Base-by-base conservation (phyloP, 1,140 invertebrate genomes). In the Goniozus legneri region DNA sequence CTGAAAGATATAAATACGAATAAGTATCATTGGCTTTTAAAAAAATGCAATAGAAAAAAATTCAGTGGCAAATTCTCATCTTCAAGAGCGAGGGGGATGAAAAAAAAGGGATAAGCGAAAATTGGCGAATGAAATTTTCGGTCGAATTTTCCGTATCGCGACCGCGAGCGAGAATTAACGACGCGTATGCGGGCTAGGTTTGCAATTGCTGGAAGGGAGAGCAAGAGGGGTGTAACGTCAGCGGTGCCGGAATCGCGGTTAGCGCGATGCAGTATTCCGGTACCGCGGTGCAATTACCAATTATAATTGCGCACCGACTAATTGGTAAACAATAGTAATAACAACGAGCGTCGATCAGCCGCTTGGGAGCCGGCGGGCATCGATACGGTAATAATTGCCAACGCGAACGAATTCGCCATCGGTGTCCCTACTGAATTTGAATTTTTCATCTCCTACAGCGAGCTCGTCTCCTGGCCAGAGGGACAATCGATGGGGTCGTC, bases 241-340 rank as follows among this genome's bases (percentile, higher is more conserved):
- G 44, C 18, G 36, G 8, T 22, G 16, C 41, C 21, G 47, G 19
- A 2, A 19, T 21, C 18, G 13, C 15, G 34, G 13, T 18, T 10
- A 16, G n/a, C 38, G 30, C n/a, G 37, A 16, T 47, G 14, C 42
- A 18, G 13, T n/a, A n/a, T 10, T 27, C 24, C 4, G 24, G 10
- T 4, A 44, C 13, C 13, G 30, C 19, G 15, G 27, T 45, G 22
- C 37, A 57, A 57, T 57, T 55, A 55, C 41, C 52, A 57, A 57
- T 57, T 57, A 57, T 57, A 55, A 57, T 57, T 48, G 32, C 15
- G 30, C 46, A 16, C 34, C 30, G 37, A 24, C 50, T 58, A 58
- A 58, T 58, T 58, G 47, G 54, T 53, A 53, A 58, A 58, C 43
- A 56, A 43, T 50, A 49, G 30, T 56, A 56, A 58, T 53, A 58